These are phyloP conservation scores for Hypocryptadius cinnamomeus DNA, from an alignment of 2,113 vertebrate genomes.

Conservation along the genomic window DNA sequence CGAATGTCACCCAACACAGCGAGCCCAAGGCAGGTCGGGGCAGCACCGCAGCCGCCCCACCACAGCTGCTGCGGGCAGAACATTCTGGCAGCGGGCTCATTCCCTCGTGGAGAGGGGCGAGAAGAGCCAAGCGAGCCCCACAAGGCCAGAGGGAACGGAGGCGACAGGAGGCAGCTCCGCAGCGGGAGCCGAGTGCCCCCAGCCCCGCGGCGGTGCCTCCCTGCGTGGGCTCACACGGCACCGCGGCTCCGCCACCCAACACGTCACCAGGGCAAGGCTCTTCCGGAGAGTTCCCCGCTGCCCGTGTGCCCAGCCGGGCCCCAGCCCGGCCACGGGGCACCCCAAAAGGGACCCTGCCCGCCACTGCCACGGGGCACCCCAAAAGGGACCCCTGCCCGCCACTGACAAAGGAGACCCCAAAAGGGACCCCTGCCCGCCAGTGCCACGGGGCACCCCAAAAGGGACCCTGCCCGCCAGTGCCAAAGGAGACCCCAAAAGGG, in stretches of 20 bases:
- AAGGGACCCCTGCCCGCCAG: not conserved
- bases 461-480: no score
- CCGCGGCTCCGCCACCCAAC: not conserved
- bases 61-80: not conserved
- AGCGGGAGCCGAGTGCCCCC: not conserved
- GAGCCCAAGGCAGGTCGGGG: not conserved
- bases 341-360: not conserved
- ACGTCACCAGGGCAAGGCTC: not conserved
- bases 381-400: no score
- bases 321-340: not conserved
- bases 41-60: not conserved
- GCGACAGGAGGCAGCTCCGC: not conserved
- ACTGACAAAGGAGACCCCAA: no score
- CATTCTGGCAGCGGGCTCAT: not conserved
- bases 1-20: rapidly evolving
- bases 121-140: not conserved
- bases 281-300: not conserved
- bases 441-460: not conserved
- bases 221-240: not conserved
- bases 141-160: not conserved
- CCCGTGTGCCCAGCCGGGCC: not conserved
- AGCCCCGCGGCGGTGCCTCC: not conserved
- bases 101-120: not conserved
- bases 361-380: rapidly evolving
- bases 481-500: not conserved